These are phyloP conservation scores for Myotis vivesi DNA, from an alignment of 2,797 vertebrate genomes.

Conservation along the genomic window DNA sequence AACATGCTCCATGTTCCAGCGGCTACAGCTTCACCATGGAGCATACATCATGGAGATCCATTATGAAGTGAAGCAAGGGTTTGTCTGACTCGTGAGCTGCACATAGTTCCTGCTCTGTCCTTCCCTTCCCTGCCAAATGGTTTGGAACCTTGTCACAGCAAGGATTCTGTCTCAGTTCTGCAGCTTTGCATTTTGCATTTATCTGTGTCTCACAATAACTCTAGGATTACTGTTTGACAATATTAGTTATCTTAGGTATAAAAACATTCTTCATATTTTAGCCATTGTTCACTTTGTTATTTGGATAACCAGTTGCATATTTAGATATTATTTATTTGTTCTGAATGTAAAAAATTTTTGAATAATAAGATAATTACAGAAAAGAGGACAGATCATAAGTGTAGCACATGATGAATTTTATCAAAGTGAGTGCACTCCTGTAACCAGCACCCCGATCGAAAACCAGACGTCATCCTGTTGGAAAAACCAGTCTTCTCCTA, in stretches of 20 bases:
- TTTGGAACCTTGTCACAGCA: background rate
- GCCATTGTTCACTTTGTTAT: background rate
- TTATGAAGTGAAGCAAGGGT: rapidly evolving
- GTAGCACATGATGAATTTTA: background rate
- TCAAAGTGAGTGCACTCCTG: background rate
- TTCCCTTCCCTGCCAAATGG: background rate
- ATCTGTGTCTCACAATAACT: background rate
- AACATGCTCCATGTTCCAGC: rapidly evolving
- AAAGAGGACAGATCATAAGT: background rate
- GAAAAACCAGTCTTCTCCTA: background rate
- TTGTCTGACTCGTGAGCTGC: background rate
- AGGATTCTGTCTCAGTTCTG: background rate
- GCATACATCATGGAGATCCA: background rate
- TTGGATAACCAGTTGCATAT: background rate
- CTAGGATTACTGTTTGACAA: background rate
- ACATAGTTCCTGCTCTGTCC: background rate
- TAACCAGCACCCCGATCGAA: background rate
- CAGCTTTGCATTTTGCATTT: background rate
- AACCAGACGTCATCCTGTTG: background rate
- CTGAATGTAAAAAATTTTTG: background rate
- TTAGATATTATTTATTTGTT: background rate
- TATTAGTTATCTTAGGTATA: background rate
- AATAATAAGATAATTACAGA: background rate
- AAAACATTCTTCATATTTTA: background rate
- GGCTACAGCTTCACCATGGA: background rate